Percentiles rank a stretch among this genome's conserved stretches.
phyloP scores from a whole-genome alignment of 2,888 invertebrate species.

The Ectemnius cavifrons region DNA sequence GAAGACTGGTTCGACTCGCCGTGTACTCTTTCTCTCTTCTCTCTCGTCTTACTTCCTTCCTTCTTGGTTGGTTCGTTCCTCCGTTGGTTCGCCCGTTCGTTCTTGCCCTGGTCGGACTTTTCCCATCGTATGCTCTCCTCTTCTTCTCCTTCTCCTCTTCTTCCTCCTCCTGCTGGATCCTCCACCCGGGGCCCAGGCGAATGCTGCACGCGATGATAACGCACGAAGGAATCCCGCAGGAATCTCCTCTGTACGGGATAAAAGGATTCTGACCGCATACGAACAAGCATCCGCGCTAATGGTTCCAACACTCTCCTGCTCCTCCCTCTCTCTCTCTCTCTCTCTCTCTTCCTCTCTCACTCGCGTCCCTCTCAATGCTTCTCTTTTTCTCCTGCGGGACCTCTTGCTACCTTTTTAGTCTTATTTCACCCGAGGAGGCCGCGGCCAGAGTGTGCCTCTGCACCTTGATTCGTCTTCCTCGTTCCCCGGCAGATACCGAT shows the following conservation, averaged over 20 bases:
- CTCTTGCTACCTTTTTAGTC: slow-evolving; percentile 22
- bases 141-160: neutral
- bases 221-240: slow-evolving; percentile 67
- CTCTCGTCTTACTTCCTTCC: slow-evolving; percentile 12
- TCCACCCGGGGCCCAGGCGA: slow-evolving; percentile 33
- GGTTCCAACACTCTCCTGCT: slow-evolving; percentile 66
- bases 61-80: neutral
- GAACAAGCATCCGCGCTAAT: slow-evolving; percentile 73
- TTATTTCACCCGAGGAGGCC: slow-evolving; percentile 11
- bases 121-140: slow-evolving; percentile 48
- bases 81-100: too few species aligned
- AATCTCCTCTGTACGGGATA: slow-evolving; percentile 67
- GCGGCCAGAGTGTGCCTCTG: slow-evolving; percentile 6
- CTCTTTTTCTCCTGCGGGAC: slow-evolving; percentile 1
- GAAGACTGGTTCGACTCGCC: slow-evolving; percentile 53
- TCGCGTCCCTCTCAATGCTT: neutral
- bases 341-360: too few species aligned
- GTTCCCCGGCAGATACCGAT: slow-evolving; percentile 45
- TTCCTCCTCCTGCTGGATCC: neutral
- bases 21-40: slow-evolving; percentile 14
- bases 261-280: slow-evolving; percentile 68
- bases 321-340: slow-evolving; percentile 12
- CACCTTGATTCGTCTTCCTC: slow-evolving; percentile 16
- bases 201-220: slow-evolving; percentile 72
- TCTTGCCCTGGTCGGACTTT: slow-evolving; percentile 26